phyloP scores from a whole-genome alignment of 2,797 vertebrate genomes.

The Oryzias sinensis region DNA sequence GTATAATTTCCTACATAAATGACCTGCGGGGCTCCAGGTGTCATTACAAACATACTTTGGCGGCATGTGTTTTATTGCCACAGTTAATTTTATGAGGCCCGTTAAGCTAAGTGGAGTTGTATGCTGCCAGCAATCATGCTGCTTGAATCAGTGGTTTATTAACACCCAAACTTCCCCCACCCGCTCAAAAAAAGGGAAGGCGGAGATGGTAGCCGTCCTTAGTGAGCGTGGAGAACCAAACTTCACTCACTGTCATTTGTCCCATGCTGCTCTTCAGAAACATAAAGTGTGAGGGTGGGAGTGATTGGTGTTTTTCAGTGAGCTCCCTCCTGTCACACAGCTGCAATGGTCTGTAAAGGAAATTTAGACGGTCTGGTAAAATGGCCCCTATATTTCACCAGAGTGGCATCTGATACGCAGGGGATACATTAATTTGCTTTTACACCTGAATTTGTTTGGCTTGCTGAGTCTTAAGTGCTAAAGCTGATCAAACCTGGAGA shows the following conservation, averaged over 20 bases:
- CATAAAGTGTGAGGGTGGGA: neutral
- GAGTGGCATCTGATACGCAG: too few relatives aligned
- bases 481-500: too few relatives aligned
- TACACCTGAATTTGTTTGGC: too few relatives aligned
- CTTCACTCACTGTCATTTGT: neutral
- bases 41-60: conserved; percentile 77
- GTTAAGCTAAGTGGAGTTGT: conserved; percentile 74
- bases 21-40: conserved; percentile 73
- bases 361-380: too few relatives aligned
- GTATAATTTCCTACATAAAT: conserved; percentile 71
- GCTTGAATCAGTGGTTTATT: conserved; percentile 69
- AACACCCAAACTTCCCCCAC: conserved; percentile 7
- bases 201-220: too few relatives aligned
- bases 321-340: too few relatives aligned
- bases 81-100: conserved; percentile 77
- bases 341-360: too few relatives aligned
- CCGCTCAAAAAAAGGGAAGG: neutral
- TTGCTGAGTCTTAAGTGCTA: too few relatives aligned
- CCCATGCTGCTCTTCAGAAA: neutral
- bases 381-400: too few relatives aligned
- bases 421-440: too few relatives aligned
- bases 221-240: too few relatives aligned
- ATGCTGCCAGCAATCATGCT: conserved; percentile 68
- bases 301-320: too few relatives aligned
- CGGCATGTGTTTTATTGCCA: conserved; percentile 73